These are phyloP conservation scores for Gambusia affinis DNA, from an alignment of 2,113 vertebrate genomes.

Conservation along the genomic window DNA sequence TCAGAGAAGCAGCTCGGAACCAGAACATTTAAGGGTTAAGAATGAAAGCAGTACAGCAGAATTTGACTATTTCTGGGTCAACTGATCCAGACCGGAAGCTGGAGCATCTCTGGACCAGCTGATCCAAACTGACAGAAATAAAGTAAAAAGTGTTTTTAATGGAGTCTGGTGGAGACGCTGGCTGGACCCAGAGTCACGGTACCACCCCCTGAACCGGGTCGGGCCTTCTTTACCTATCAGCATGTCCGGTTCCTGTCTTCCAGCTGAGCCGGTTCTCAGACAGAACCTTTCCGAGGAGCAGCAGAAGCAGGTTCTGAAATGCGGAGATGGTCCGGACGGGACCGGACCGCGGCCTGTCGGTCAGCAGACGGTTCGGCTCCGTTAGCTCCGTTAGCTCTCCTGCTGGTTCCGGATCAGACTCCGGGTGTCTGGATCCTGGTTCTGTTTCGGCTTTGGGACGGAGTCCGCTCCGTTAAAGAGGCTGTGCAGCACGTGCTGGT, in stretches of 20 bases:
- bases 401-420: not conserved
- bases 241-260: constrained; percentile 47
- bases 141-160: not conserved
- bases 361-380: constrained; percentile 1
- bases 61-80: no score
- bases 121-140: not conserved
- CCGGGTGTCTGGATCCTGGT: not conserved
- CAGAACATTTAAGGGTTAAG: no score
- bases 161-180: no score
- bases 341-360: constrained; percentile 34
- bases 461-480: constrained; percentile 32
- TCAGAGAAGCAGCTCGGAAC: no score
- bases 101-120: not conserved
- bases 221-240: constrained; percentile 58
- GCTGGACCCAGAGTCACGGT: not conserved
- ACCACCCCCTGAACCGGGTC: not conserved
- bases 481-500: constrained; percentile 1
- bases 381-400: constrained; percentile 10
- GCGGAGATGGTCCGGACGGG: not conserved
- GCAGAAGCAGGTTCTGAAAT: not conserved
- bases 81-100: no score
- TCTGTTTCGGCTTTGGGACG: not conserved
- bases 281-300: not conserved
- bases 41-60: no score
- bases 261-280: constrained; percentile 20